Conservation (phyloP, 2,797 vertebrate species). For the Taenioides sp. region DNA sequence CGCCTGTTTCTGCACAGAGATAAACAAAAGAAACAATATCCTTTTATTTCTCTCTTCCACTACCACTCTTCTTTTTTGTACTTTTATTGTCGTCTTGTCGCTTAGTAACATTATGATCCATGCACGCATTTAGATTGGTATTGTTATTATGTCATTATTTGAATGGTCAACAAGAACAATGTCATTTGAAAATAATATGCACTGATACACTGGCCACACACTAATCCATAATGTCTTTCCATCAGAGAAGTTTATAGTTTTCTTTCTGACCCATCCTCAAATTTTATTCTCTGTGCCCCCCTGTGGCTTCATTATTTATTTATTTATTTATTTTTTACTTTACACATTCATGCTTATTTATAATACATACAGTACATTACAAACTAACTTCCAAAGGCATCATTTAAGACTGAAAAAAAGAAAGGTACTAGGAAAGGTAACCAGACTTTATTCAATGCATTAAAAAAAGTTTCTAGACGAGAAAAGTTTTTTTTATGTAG, state of each 20-base stretch:
- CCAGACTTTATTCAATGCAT: not conserved
- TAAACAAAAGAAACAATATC: slow-evolving; percentile 67
- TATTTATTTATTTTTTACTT: no score
- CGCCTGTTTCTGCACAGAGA: slow-evolving; percentile 62
- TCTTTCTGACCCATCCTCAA: no score
- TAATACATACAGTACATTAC: not conserved
- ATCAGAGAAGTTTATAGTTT: no score
- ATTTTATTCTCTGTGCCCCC: no score
- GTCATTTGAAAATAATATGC: not conserved
- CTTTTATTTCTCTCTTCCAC: slow-evolving; percentile 52
- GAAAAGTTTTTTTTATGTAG: no score
- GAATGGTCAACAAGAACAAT: not conserved
- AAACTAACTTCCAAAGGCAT: not conserved
- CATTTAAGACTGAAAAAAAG: not conserved
- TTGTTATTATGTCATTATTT: not conserved
- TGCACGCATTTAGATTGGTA: not conserved
- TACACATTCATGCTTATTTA: not conserved
- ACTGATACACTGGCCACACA: no score
- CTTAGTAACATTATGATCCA: slow-evolving; percentile 7
- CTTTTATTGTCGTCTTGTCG: slow-evolving; percentile 40
- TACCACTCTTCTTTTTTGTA: slow-evolving; percentile 41
- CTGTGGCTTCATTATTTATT: no score
- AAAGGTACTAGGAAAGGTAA: not conserved
- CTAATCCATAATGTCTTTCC: no score
- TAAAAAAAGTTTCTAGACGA: no score